Conservation (phyloP, 2,888 invertebrate genomes). For the Aleiodes testaceus region DNA sequence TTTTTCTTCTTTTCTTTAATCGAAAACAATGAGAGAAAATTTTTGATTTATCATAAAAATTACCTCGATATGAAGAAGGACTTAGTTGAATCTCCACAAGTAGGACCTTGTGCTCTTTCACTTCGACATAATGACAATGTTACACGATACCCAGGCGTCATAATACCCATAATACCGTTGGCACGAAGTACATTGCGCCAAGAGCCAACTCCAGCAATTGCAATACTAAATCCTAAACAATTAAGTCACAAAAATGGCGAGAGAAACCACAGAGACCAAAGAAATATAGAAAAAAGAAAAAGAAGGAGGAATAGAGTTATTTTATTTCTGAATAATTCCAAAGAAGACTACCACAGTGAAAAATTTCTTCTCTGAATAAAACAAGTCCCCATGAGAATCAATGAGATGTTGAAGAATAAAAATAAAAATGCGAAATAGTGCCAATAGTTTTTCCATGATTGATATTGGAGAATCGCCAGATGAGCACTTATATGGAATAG, state of each 20-base stretch:
- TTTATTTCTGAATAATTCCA: no score
- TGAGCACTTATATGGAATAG: constrained; percentile 20
- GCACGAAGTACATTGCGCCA: constrained; percentile 44
- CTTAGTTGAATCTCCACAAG: constrained; percentile 34
- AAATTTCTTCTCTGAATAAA: not conserved
- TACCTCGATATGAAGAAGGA: constrained; percentile 38
- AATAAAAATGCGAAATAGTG: not conserved
- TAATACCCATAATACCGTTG: constrained; percentile 43
- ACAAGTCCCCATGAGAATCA: no score
- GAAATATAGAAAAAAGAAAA: constrained; percentile 19
- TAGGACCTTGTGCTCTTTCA: constrained; percentile 71
- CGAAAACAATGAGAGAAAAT: not conserved
- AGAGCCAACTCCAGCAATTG: constrained; percentile 3
- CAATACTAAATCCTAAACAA: constrained; percentile 28
- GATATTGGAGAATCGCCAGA: constrained; percentile 18
- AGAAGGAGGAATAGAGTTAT: constrained; percentile 11
- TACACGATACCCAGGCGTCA: constrained; percentile 31
- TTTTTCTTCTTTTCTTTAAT: no score
- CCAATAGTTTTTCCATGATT: not conserved
- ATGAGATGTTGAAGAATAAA: no score
- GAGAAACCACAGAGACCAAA: constrained; percentile 33
- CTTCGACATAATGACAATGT: constrained; percentile 59
- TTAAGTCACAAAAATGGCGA: constrained; percentile 10
- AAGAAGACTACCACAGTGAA: not conserved
- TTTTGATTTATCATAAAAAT: constrained; percentile 5